phyloP scores from a whole-genome alignment of 2,113 vertebrate species.

The Lutjanus erythropterus region DNA sequence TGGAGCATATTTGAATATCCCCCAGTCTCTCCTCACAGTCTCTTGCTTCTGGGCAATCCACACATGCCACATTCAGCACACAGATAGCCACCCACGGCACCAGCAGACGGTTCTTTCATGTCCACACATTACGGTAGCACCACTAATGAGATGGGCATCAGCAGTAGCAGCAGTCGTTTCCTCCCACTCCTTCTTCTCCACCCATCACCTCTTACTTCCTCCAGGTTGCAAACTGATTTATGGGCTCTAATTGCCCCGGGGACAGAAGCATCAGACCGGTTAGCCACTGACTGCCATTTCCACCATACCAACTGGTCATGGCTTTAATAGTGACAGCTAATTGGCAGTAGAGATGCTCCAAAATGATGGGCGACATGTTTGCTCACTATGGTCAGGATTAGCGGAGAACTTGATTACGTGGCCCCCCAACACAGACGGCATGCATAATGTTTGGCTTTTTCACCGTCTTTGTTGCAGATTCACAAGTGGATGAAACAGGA shows the following conservation, averaged over 20 bases:
- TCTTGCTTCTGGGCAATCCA: constrained; percentile 18
- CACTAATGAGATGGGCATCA: constrained; percentile 76
- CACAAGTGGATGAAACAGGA: too few species aligned
- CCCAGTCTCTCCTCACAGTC: background rate
- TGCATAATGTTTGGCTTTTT: background rate
- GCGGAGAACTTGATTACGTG: background rate
- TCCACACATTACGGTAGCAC: constrained; percentile 53
- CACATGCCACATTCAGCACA: constrained; percentile 26
- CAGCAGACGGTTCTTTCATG: constrained; percentile 51
- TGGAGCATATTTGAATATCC: background rate
- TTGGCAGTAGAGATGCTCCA: constrained; percentile 23
- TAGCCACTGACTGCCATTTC: constrained; percentile 26
- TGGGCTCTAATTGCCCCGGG: constrained; percentile 71
- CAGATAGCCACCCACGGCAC: constrained; percentile 34
- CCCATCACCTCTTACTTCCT: constrained; percentile 57
- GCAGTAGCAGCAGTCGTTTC: constrained; percentile 45
- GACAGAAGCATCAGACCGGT: constrained; percentile 49
- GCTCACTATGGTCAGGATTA: background rate
- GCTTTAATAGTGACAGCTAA: constrained; percentile 43
- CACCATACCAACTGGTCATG: constrained; percentile 27
- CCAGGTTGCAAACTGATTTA: constrained; percentile 62
- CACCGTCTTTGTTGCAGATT: background rate
- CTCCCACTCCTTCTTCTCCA: constrained; percentile 57
- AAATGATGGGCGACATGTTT: constrained; percentile 21
- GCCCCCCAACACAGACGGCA: background rate